phyloP scores from a whole-genome alignment of 2,797 vertebrate species.

The Melanotaenia nigrans region DNA sequence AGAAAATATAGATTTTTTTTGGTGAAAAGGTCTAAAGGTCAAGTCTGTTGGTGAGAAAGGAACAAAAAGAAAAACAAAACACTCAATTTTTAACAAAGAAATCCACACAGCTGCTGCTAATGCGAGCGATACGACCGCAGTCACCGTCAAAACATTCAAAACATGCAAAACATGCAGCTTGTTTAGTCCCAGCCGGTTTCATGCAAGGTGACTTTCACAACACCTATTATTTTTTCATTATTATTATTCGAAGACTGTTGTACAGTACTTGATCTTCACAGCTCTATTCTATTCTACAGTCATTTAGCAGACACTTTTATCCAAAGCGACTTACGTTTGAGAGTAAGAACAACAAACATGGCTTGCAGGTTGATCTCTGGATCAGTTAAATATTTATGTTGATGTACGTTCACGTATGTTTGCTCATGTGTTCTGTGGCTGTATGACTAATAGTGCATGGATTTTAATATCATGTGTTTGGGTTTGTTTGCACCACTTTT shows the following conservation, averaged over 20 bases:
- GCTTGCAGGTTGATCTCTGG: too few species aligned
- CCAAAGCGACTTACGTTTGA: too few species aligned
- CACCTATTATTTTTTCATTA: not conserved
- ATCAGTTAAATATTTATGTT: not conserved
- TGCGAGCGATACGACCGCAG: slow-evolving; percentile 5
- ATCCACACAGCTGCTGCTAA: slow-evolving; percentile 4
- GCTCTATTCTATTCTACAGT: too few species aligned
- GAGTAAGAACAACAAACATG: too few species aligned
- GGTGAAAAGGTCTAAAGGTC: not conserved
- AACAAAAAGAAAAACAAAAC: not conserved
- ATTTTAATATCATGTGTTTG: not conserved
- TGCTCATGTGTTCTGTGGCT: not conserved
- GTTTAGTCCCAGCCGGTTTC: not conserved
- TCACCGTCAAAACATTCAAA: slow-evolving; percentile 40
- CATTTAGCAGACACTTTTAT: too few species aligned
- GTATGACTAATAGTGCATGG: not conserved
- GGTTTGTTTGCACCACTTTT: slow-evolving; percentile 18
- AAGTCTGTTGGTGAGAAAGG: not conserved
- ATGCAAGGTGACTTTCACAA: not conserved
- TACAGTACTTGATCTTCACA: not conserved
- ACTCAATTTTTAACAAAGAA: slow-evolving; percentile 7
- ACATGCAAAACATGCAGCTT: slow-evolving; percentile 30
- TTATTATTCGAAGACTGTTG: not conserved
- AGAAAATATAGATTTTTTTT: not conserved
- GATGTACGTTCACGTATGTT: not conserved